Conservation (phyloP, 2,113 vertebrate genomes). For the Capra hircus region DNA sequence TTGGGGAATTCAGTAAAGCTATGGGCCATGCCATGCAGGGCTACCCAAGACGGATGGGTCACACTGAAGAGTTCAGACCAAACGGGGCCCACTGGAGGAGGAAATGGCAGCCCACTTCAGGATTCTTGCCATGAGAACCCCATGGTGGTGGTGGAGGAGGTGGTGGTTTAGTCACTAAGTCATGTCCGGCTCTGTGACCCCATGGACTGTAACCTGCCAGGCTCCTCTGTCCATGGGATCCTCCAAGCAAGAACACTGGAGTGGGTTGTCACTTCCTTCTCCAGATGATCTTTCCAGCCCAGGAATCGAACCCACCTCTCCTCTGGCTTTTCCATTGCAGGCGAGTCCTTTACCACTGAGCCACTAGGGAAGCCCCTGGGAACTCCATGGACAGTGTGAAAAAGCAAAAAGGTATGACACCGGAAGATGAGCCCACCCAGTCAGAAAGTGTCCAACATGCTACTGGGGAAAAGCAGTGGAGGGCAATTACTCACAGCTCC, state of each 20-base stretch:
- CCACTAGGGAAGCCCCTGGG: background rate
- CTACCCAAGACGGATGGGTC: background rate
- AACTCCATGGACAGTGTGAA: background rate
- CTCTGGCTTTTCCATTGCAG: background rate
- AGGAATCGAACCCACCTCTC: background rate
- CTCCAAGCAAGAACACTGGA: background rate
- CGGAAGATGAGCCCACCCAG: background rate
- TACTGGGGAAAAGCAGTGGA: background rate
- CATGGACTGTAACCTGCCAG: background rate
- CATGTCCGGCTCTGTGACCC: background rate
- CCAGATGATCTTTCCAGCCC: background rate
- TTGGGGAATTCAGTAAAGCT: background rate
- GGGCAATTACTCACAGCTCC: background rate
- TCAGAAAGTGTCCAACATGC: background rate
- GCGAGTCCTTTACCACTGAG: background rate
- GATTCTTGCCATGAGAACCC: background rate
- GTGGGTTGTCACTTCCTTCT: background rate
- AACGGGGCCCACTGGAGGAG: background rate
- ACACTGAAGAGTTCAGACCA: background rate
- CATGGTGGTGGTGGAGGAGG: background rate
- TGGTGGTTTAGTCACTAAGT: background rate
- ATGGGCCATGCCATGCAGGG: background rate
- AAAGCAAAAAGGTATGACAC: background rate
- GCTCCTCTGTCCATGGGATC: background rate
- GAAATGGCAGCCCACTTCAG: background rate